Evolutionary conservation across 2,888 invertebrate species (phyloP).

Genomic region (Capitulum mitella): DNA sequence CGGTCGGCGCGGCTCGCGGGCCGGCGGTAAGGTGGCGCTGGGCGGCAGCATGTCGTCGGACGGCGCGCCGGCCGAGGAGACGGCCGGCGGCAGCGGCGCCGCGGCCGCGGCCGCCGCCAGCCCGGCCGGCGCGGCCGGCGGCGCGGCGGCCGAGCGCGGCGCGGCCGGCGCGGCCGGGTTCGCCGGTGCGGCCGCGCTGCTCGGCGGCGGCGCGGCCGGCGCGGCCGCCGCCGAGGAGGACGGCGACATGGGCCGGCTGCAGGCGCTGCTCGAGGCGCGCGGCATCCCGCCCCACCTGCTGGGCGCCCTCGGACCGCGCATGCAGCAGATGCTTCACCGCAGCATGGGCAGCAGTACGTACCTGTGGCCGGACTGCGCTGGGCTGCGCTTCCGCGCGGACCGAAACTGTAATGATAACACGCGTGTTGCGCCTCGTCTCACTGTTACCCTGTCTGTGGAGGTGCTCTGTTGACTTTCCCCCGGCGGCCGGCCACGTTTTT

Average conservation of each 20-base stretch:
- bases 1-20: slow-evolving; percentile 14
- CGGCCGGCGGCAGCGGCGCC: slow-evolving; percentile 22
- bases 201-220: slow-evolving; percentile 29
- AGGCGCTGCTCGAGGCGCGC: slow-evolving; percentile 86
- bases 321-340: slow-evolving; percentile 91
- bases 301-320: slow-evolving; percentile 87
- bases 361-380: no score
- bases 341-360: slow-evolving; percentile 73
- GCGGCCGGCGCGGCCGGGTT: neutral
- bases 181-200: neutral
- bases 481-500: no score
- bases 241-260: slow-evolving; percentile 88
- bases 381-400: no score
- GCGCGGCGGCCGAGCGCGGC: slow-evolving; percentile 8
- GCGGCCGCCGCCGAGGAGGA: slow-evolving; percentile 65
- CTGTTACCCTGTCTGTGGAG: no score
- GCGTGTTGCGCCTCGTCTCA: no score
- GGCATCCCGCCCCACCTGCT: slow-evolving; percentile 95
- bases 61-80: slow-evolving; percentile 14
- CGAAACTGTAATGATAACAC: no score
- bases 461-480: no score
- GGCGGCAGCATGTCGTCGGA: slow-evolving; percentile 21
- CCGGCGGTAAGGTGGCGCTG: slow-evolving; percentile 19
- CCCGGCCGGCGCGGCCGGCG: slow-evolving; percentile 5
- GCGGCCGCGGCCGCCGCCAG: slow-evolving; percentile 23